Conservation (phyloP, 2,888 invertebrate genomes). For the Parnassius orleans region DNA sequence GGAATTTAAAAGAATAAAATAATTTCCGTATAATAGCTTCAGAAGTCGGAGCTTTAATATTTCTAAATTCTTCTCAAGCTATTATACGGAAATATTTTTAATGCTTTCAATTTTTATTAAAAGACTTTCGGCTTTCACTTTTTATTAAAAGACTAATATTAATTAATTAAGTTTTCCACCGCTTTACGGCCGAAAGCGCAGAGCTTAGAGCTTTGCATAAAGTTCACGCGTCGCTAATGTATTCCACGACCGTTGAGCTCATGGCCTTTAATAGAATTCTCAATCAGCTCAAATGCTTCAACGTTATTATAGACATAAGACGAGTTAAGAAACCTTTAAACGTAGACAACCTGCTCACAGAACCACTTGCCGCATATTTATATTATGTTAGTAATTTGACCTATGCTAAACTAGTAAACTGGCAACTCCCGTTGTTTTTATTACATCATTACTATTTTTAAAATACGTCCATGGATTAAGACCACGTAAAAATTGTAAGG, state of each 20-base stretch:
- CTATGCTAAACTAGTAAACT: conserved; percentile 20
- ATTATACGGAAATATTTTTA: too few relatives aligned
- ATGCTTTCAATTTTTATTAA: too few relatives aligned
- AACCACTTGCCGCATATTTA: conserved; percentile 6
- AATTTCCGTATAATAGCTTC: too few relatives aligned
- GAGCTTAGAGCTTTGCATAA: conserved; percentile 59
- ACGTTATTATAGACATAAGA: conserved; percentile 54
- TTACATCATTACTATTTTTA: conserved; percentile 28
- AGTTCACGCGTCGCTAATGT: conserved; percentile 72
- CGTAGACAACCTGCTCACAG: conserved; percentile 30
- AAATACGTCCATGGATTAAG: conserved; percentile 10
- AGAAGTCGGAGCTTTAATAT: too few relatives aligned
- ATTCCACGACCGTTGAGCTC: conserved; percentile 77
- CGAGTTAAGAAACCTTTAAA: conserved; percentile 48
- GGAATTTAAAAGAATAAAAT: too few relatives aligned
- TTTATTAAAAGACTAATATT: too few relatives aligned
- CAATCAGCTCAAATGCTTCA: conserved; percentile 60
- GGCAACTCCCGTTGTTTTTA: conserved; percentile 23
- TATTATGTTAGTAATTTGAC: conserved; percentile 9
- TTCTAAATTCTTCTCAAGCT: too few relatives aligned
- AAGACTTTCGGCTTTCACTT: too few relatives aligned
- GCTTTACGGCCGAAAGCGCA: conserved; percentile 5
- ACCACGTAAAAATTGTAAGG: conserved; percentile 2
- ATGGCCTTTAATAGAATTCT: conserved; percentile 74
- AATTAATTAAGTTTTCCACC: conserved; percentile 10